Evolutionary conservation across 2,888 invertebrate genomes (phyloP), one percentile per base, ranked within the genome.

Genomic region (Nemapogon koenigi): DNA sequence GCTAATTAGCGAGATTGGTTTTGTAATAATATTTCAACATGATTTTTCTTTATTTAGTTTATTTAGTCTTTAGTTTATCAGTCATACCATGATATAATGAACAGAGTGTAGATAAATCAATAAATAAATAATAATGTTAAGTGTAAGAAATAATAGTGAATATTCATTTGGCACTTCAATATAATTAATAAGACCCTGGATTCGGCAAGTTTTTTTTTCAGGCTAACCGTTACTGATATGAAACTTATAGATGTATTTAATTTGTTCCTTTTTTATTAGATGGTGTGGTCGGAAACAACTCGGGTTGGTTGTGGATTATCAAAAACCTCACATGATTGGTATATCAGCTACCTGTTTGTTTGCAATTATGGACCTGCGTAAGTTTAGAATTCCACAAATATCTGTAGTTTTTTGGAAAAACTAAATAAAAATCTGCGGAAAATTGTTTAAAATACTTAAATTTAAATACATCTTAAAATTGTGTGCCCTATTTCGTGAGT

Each of bases 361-460:
- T 75, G 75, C 48, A 68, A 73, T 49, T 75, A 73, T 43, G 75
- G 73, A 2, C 73, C 75, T 27, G 41, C 49, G 75, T 73, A 51
- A 62, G 60, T 55, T 28, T 28, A 13, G 11, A 4, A 29, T 16
- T 19, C 16, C 15, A 11, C 15, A n/a, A 37, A 16, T 33, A 22
- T 35, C 30, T 16, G 32, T 16, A 35, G 6, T 4, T 13, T 8
- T 22, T 7, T 22, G 11, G 7, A 28, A 4, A 10, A 10, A 6
- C 4, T 4, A 11, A 28, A 28, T n/a, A 7, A 15, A 25, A 26
- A 11, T 17, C 3, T n/a, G n/a, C n/a, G n/a, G n/a, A n/a, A n/a
- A n/a, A n/a, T n/a, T n/a, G 10, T 4, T 19, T 35, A 19, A 3
- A 7, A 10, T 13, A 16, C 10, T 2, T n/a, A 10, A 16, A 32